phyloP scores from a whole-genome alignment of 1,140 invertebrate genomes.

The Hylyphantes graminicola region DNA sequence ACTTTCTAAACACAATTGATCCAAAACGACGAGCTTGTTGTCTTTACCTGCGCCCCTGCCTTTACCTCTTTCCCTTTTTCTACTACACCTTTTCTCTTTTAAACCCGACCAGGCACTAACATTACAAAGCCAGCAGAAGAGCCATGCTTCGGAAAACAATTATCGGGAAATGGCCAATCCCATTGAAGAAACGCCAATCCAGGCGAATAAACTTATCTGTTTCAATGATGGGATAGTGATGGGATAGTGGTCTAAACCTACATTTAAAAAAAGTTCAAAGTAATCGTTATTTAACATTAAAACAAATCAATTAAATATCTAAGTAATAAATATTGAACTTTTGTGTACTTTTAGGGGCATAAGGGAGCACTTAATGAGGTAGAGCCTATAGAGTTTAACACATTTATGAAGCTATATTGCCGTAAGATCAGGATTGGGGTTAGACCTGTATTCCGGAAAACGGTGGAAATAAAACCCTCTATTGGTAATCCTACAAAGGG shows the following conservation, averaged over 20 bases:
- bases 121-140: conserved; percentile 33
- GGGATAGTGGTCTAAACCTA: too few relatives aligned
- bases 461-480: too few relatives aligned
- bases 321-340: conserved; percentile 5
- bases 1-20: too few relatives aligned
- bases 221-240: too few relatives aligned
- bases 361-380: background rate
- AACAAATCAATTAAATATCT: conserved; percentile 17
- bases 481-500: too few relatives aligned
- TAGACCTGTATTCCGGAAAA: too few relatives aligned
- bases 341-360: background rate
- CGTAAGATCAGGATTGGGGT: too few relatives aligned
- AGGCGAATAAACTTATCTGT: conserved; percentile 30
- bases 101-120: conserved; percentile 19
- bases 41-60: background rate
- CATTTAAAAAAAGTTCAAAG: too few relatives aligned
- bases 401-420: too few relatives aligned
- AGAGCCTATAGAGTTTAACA: too few relatives aligned
- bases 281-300: too few relatives aligned
- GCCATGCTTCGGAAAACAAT: conserved; percentile 57
- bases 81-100: conserved; percentile 6
- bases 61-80: background rate
- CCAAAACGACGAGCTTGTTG: too few relatives aligned
- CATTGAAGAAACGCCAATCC: conserved; percentile 6
- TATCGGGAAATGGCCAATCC: conserved; percentile 35